A percentile compares a stretch with the other conserved stretches of the same genome.
phyloP scores from a whole-genome alignment of 2,113 vertebrate species.

The Prionailurus bengalensis region DNA sequence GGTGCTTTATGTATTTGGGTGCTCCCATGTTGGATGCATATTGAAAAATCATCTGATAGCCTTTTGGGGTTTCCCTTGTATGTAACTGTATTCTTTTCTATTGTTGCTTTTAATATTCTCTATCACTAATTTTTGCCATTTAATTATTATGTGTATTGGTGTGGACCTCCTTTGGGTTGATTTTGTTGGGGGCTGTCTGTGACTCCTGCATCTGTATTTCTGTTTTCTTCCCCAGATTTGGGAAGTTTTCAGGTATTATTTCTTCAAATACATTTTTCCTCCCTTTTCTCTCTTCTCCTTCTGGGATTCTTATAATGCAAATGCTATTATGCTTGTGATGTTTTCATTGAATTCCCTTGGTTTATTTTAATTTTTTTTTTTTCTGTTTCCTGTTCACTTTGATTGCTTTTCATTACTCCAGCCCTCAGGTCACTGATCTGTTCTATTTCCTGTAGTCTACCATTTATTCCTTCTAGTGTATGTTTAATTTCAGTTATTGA shows the following conservation, averaged over 20 bases:
- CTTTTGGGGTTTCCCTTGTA: neutral
- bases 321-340: neutral
- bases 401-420: neutral
- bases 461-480: neutral
- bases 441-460: neutral
- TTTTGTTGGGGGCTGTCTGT: neutral
- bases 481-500: neutral
- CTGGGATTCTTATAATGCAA: neutral
- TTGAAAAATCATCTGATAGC: neutral
- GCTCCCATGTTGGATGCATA: too few relatives aligned
- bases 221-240: neutral
- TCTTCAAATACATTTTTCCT: neutral
- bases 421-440: neutral
- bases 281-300: neutral
- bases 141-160: neutral
- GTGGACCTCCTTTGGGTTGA: neutral
- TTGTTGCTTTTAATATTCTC: neutral
- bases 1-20: too few relatives aligned
- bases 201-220: neutral
- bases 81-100: neutral
- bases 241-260: neutral
- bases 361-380: neutral
- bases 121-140: neutral
- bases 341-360: neutral
- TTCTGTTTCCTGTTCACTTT: neutral